phyloP scores from a whole-genome alignment of 2,888 invertebrate species.

The Ceraclea dissimilis region DNA sequence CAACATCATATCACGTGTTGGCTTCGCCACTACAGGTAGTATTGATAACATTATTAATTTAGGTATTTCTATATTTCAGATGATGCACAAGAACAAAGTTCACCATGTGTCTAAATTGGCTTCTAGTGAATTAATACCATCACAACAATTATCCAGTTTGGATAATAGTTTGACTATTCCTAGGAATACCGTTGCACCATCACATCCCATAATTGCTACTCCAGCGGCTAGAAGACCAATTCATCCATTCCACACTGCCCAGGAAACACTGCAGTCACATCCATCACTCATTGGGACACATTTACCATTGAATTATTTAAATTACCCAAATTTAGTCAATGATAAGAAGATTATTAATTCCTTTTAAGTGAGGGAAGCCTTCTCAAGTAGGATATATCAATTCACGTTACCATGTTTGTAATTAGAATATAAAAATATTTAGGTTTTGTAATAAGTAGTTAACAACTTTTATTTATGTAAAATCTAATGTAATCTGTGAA shows the following conservation, averaged over 20 bases:
- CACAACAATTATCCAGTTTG: not conserved
- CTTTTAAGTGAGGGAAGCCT: not conserved
- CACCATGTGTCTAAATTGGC: constrained; percentile 30
- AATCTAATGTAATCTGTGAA: too few relatives aligned
- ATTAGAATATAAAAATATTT: too few relatives aligned
- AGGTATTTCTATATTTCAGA: constrained; percentile 4
- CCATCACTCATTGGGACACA: constrained; percentile 13
- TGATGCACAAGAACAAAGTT: constrained; percentile 34
- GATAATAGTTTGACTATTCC: not conserved
- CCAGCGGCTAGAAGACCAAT: constrained; percentile 18
- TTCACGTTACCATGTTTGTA: too few relatives aligned
- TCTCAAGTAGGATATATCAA: too few relatives aligned
- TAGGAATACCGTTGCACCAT: not conserved
- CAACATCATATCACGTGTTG: too few relatives aligned
- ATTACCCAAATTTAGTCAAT: not conserved
- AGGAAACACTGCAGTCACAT: constrained; percentile 10
- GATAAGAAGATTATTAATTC: not conserved
- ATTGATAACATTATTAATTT: not conserved
- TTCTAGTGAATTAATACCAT: too few relatives aligned
- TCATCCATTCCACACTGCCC: constrained; percentile 7
- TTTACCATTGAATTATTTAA: constrained; percentile 14
- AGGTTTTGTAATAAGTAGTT: too few relatives aligned
- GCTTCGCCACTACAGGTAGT: too few relatives aligned
- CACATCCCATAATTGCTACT: constrained; percentile 10
- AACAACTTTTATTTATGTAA: too few relatives aligned